phyloP scores from a whole-genome alignment of 2,113 vertebrate genomes.

The Tinamus guttatus region DNA sequence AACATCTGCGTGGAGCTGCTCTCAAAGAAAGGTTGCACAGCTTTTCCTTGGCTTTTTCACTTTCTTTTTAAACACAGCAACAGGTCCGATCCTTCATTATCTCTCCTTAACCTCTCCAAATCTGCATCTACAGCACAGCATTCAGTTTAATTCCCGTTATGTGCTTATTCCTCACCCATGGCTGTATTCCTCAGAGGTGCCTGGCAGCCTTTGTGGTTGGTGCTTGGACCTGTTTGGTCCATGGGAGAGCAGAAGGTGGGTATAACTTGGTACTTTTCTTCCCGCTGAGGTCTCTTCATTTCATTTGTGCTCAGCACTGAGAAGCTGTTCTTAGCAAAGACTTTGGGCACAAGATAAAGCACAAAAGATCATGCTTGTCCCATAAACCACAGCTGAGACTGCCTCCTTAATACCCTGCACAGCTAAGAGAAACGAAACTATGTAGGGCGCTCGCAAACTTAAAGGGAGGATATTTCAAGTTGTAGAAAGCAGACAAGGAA shows the following conservation, averaged over 20 bases:
- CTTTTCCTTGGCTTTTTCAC: not conserved
- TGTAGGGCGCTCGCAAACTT: rapidly evolving
- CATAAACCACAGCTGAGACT: not conserved
- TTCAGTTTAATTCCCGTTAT: not conserved
- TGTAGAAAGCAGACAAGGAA: not conserved
- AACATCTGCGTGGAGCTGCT: not conserved
- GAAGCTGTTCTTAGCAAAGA: not conserved
- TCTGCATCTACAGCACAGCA: not conserved
- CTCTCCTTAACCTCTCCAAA: not conserved
- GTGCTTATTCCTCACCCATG: not conserved
- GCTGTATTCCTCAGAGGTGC: not conserved
- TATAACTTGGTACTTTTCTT: not conserved
- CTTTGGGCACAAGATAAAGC: not conserved
- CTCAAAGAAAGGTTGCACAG: not conserved
- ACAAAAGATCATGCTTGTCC: not conserved
- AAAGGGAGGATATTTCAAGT: not conserved
- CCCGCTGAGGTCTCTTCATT: not conserved
- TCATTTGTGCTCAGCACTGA: not conserved
- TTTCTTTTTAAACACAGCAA: not conserved
- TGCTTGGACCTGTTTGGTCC: no score
- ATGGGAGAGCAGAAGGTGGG: not conserved
- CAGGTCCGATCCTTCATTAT: not conserved
- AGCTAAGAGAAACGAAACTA: not conserved
- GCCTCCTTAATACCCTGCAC: not conserved
- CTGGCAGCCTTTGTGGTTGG: no score